These are phyloP conservation scores for Carettochelys insculpta DNA, from an alignment of 2,113 vertebrate genomes.

Conservation along the genomic window DNA sequence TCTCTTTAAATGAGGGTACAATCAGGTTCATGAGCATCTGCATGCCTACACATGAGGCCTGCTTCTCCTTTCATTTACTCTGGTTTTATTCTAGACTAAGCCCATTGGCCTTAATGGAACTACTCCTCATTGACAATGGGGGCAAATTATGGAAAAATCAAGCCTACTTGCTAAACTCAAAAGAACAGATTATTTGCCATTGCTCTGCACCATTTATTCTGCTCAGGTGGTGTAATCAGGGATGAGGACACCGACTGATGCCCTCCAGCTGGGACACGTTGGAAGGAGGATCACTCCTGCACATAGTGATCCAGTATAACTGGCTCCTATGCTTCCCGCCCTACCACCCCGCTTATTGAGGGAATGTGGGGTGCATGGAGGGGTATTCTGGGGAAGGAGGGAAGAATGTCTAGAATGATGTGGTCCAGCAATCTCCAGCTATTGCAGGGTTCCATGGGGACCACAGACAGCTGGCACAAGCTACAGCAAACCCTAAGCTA, in stretches of 20 bases:
- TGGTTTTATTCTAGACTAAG: rapidly evolving
- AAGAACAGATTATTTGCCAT: not conserved
- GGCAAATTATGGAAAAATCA: rapidly evolving
- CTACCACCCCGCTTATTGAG: not conserved
- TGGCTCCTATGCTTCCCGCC: not conserved
- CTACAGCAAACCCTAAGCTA: not conserved
- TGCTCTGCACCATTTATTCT: not conserved
- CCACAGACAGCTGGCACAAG: not conserved
- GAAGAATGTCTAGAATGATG: not conserved
- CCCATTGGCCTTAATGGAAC: not conserved
- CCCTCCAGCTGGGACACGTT: not conserved
- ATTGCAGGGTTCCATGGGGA: too few relatives aligned
- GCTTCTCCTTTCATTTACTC: not conserved
- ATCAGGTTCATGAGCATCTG: not conserved
- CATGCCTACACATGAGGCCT: not conserved
- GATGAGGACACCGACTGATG: not conserved
- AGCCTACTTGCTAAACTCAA: not conserved
- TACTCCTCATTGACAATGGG: rapidly evolving
- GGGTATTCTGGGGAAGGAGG: not conserved
- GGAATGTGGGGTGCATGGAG: not conserved
- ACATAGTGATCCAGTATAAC: not conserved
- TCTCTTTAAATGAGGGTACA: not conserved
- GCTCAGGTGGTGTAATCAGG: not conserved
- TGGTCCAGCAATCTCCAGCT: not conserved
- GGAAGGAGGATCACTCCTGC: not conserved